Conservation (phyloP, 1,140 invertebrate genomes). For the Neodiprion virginianus region DNA sequence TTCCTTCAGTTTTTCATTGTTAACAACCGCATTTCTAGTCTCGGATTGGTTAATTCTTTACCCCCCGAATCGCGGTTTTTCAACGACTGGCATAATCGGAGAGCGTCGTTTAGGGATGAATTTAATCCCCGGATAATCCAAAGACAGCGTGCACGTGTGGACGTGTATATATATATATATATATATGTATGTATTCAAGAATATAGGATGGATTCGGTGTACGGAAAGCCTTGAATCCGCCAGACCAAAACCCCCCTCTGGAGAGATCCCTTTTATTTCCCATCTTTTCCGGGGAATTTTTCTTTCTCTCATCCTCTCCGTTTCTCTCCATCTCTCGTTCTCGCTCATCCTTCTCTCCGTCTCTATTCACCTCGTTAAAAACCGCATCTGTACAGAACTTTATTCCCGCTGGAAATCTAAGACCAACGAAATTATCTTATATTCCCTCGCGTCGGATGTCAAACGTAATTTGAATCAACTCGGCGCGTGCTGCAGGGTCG, state of each 20-base stretch:
- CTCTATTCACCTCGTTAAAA: neutral
- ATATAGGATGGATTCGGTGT: neutral
- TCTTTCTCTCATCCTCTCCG: neutral
- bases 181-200: neutral
- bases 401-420: slow-evolving; percentile 3
- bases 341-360: neutral
- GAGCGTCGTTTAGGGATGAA: neutral
- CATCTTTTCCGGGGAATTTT: neutral
- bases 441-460: slow-evolving; percentile 4
- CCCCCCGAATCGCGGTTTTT: neutral
- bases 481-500: neutral
- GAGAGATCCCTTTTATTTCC: neutral
- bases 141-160: neutral
- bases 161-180: too few relatives aligned
- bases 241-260: too few relatives aligned
- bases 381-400: neutral
- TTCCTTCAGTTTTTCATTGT: too few relatives aligned
- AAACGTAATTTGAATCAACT: slow-evolving; percentile 6
- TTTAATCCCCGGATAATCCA: neutral
- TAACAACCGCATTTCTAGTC: neutral
- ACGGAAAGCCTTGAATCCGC: too few relatives aligned
- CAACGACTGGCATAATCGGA: neutral
- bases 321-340: neutral
- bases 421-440: slow-evolving; percentile 5
- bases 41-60: neutral